A percentile compares a stretch with the other conserved stretches of the same genome.
Evolutionary conservation across 2,797 vertebrate species (phyloP).

Genomic region (Chaetophractus vellerosus): DNA sequence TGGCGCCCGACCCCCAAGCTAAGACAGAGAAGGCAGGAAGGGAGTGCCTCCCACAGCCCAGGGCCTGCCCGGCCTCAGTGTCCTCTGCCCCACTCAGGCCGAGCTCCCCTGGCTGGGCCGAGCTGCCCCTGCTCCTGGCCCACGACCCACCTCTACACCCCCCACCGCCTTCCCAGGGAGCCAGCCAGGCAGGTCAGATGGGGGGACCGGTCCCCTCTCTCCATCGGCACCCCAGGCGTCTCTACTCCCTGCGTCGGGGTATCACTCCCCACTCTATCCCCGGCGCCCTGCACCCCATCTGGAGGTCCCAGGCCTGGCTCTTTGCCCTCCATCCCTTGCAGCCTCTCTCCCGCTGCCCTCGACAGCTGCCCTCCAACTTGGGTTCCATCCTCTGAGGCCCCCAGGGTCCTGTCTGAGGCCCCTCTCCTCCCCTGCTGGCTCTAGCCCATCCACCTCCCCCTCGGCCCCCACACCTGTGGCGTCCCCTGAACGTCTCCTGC

Average conservation of each 20-base stretch:
- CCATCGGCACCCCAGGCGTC: too few species aligned
- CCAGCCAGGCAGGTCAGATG: background rate
- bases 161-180: background rate
- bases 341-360: fast-evolving
- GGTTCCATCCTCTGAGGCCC: too few species aligned
- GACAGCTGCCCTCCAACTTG: background rate
- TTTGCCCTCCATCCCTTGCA: background rate
- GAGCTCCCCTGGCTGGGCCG: background rate
- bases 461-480: fast-evolving
- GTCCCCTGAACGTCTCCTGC: too few species aligned
- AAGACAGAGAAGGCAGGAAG: background rate
- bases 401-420: background rate
- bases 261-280: background rate
- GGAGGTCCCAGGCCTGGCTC: too few species aligned
- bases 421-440: background rate
- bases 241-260: too few species aligned
- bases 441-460: too few species aligned
- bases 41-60: background rate
- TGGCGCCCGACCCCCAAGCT: fast-evolving
- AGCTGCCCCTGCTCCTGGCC: fast-evolving
- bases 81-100: background rate
- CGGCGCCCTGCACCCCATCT: background rate
- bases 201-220: too few species aligned
- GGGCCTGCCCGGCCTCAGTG: background rate
- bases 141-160: background rate